A percentile compares a stretch with the other conserved stretches of the same genome.
Conservation (phyloP, 2,797 vertebrate genomes). For the Eulemur coronatus region DNA sequence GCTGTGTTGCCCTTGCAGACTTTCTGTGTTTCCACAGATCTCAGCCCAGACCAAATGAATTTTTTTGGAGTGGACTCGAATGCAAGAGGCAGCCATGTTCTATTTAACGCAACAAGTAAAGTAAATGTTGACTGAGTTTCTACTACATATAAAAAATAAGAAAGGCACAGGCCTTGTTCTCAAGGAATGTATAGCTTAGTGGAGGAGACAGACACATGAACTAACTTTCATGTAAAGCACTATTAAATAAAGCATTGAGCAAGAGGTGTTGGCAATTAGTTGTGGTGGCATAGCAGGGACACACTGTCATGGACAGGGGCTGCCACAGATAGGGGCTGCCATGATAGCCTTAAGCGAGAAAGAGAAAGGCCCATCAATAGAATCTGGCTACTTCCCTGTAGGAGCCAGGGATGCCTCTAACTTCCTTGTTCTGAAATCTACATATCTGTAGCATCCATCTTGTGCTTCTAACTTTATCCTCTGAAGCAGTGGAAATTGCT, state of each 20-base stretch:
- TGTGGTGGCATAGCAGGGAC: not conserved
- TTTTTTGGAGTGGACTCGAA: constrained; percentile 40
- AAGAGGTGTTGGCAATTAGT: not conserved
- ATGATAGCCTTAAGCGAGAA: not conserved
- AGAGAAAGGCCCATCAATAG: not conserved
- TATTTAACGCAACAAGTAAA: constrained; percentile 44
- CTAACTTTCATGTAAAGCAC: not conserved
- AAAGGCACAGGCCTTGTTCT: constrained; percentile 37
- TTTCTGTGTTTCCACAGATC: constrained; percentile 38
- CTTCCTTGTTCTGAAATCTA: not conserved
- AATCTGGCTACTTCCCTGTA: not conserved
- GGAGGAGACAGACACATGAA: constrained; percentile 26
- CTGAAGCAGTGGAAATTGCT: not conserved
- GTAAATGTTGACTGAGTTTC: constrained; percentile 27
- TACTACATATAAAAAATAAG: not conserved
- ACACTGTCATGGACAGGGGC: not conserved
- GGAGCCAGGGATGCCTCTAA: not conserved
- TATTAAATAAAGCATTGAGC: not conserved
- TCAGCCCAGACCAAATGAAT: constrained; percentile 44
- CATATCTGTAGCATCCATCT: not conserved
- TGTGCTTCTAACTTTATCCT: not conserved
- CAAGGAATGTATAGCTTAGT: constrained; percentile 31
- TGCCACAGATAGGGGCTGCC: not conserved
- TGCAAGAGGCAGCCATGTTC: constrained; percentile 35
- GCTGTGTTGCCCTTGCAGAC: not conserved